Percentiles rank a stretch among this genome's conserved stretches.
Evolutionary conservation across 2,888 invertebrate genomes (phyloP).

Genomic region (Galerucella calmariensis): DNA sequence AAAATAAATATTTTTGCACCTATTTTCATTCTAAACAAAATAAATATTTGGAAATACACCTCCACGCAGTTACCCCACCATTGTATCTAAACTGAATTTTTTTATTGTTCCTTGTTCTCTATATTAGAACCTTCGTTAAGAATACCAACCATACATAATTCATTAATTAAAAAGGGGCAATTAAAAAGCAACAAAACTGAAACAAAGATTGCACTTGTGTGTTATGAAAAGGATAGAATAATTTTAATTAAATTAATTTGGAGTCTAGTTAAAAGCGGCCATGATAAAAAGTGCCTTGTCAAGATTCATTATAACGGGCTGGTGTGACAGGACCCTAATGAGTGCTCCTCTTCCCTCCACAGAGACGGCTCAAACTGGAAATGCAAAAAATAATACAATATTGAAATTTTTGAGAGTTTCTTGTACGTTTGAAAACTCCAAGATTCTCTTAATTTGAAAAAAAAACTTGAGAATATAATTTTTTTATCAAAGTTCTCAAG

Average conservation of each 20-base stretch:
- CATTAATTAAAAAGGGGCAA: slow-evolving; percentile 55
- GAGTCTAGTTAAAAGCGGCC: slow-evolving; percentile 62
- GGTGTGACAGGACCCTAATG: slow-evolving; percentile 64
- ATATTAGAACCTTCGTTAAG: slow-evolving; percentile 19
- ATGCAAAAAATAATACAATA: no score
- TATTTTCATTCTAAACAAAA: not conserved
- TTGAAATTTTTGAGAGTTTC: no score
- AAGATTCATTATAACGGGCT: slow-evolving; percentile 64
- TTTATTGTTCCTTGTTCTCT: slow-evolving; percentile 7
- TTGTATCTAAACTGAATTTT: not conserved
- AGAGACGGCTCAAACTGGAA: not conserved
- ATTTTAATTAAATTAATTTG: slow-evolving; percentile 64
- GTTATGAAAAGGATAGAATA: slow-evolving; percentile 56
- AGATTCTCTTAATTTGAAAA: no score
- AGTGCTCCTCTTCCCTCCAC: slow-evolving; percentile 53
- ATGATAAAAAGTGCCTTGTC: slow-evolving; percentile 64
- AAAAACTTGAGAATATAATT: no score
- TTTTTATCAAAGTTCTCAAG: no score
- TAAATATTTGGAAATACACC: not conserved
- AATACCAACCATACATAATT: slow-evolving; percentile 47
- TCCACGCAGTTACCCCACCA: not conserved
- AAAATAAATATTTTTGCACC: no score
- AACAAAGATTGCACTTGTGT: slow-evolving; percentile 50
- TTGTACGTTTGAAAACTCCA: no score
- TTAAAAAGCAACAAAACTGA: slow-evolving; percentile 56